These are phyloP conservation scores for Drosophila diplacantha DNA, from an alignment of 2,888 invertebrate genomes.

Conservation along the genomic window DNA sequence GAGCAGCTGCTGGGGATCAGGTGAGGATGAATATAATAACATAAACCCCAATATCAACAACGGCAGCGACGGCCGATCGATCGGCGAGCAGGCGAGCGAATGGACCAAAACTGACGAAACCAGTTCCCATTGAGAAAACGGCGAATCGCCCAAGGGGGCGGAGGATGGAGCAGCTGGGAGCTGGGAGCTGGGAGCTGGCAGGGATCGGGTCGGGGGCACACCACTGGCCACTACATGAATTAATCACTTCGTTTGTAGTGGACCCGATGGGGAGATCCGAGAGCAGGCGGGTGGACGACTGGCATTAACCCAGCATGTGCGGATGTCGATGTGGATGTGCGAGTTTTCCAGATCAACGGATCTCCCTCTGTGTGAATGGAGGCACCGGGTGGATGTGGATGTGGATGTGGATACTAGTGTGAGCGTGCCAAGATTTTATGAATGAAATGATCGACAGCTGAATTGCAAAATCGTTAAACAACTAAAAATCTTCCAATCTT, in stretches of 20 bases:
- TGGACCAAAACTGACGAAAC: constrained; percentile 65
- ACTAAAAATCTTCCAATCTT: constrained; percentile 47
- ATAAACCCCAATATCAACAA: constrained; percentile 72
- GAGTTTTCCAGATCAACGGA: constrained; percentile 64
- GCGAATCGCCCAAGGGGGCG: constrained; percentile 60
- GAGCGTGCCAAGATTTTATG: constrained; percentile 65
- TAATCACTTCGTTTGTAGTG: constrained; percentile 72
- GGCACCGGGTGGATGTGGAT: constrained; percentile 9
- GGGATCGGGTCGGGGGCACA: constrained; percentile 12
- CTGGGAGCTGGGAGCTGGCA: constrained; percentile 4
- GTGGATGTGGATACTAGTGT: constrained; percentile 22
- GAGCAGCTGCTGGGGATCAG: constrained; percentile 75
- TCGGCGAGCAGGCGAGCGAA: constrained; percentile 26
- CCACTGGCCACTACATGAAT: constrained; percentile 61
- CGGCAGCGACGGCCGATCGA: constrained; percentile 52
- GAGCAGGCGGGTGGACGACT: constrained; percentile 46
- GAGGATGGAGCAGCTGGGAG: constrained; percentile 22
- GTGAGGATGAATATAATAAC: constrained; percentile 75
- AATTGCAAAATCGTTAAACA: constrained; percentile 72
- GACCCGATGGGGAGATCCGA: constrained; percentile 38
- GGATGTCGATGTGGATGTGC: constrained; percentile 57
- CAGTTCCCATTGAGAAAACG: constrained; percentile 76
- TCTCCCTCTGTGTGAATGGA: constrained; percentile 54
- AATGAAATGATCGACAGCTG: constrained; percentile 76
- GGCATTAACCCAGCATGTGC: constrained; percentile 61